A percentile compares a stretch with the other conserved stretches of the same genome.
Evolutionary conservation across 2,113 vertebrate genomes (phyloP).

Genomic region (Pycnonotus jocosus): DNA sequence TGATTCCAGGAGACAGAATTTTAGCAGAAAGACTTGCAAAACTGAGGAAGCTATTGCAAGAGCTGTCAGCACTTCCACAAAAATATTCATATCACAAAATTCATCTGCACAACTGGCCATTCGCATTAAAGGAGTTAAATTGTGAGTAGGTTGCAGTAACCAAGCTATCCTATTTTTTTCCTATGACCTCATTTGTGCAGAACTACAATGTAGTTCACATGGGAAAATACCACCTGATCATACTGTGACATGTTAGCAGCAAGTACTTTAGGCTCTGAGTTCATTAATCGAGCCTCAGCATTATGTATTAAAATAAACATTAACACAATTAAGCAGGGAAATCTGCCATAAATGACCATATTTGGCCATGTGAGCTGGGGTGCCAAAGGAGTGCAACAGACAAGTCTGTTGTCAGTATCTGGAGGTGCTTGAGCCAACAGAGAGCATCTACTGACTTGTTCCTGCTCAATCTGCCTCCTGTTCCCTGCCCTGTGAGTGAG

Average conservation of each 20-base stretch:
- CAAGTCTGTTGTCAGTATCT: neutral
- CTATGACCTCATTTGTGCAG: neutral
- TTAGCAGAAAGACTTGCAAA: slow-evolving; percentile 23
- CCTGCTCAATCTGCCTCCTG: neutral
- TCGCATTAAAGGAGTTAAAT: neutral
- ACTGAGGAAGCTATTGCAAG: slow-evolving; percentile 12
- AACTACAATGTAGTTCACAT: neutral
- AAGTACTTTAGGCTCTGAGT: neutral
- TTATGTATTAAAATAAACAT: neutral
- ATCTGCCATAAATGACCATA: neutral
- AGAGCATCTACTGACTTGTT: neutral
- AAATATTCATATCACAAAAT: neutral
- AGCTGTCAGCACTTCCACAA: neutral
- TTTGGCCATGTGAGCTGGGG: neutral
- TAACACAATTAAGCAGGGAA: neutral
- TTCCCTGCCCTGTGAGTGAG: neutral
- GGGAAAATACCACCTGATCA: neutral
- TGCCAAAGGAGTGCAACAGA: neutral
- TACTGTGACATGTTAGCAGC: neutral
- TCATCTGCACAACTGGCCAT: neutral
- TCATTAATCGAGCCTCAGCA: neutral
- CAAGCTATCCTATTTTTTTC: neutral
- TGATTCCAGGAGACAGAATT: slow-evolving; percentile 3
- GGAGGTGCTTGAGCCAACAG: neutral
- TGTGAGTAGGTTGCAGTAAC: neutral